phyloP scores from a whole-genome alignment of 64 coral and sea anemone genomes.

The Cladopsammia gracilis region DNA sequence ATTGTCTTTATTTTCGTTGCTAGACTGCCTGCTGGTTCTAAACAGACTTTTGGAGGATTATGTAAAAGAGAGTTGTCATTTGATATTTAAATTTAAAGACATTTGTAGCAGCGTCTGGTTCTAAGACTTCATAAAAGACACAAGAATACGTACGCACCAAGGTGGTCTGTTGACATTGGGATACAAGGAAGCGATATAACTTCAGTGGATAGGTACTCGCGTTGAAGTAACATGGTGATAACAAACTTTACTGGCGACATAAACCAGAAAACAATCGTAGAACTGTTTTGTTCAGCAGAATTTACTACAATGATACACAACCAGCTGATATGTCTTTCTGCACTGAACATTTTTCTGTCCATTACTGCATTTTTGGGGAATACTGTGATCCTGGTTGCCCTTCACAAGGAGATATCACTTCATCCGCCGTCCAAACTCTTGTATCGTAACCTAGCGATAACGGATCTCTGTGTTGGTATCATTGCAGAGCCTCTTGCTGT shows the following conservation, averaged over 20 bases:
- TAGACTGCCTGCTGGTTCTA: no score
- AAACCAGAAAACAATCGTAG: background rate
- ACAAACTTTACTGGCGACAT: background rate
- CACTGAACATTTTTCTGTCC: slow-evolving; percentile 15
- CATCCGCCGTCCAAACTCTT: slow-evolving; percentile 21
- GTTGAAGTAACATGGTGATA: background rate
- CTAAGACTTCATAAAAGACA: no score
- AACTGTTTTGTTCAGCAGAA: background rate
- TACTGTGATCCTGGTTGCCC: background rate
- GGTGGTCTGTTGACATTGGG: no score
- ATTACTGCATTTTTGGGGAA: slow-evolving; percentile 14
- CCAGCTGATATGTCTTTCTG: background rate
- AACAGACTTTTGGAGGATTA: no score
- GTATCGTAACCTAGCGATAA: background rate
- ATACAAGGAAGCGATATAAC: no score
- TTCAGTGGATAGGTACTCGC: no score
- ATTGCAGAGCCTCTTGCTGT: slow-evolving; percentile 6
- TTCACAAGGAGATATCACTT: background rate
- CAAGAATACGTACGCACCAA: no score
- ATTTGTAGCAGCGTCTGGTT: no score
- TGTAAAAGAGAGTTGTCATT: no score
- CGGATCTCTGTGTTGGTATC: slow-evolving; percentile 24
- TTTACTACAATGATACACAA: background rate
- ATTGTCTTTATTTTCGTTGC: no score
- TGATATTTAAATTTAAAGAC: no score